Percentiles rank a stretch among this genome's conserved stretches.
Conservation (phyloP, 1,140 invertebrate genomes). For the Trypoxylus dichotomus region DNA sequence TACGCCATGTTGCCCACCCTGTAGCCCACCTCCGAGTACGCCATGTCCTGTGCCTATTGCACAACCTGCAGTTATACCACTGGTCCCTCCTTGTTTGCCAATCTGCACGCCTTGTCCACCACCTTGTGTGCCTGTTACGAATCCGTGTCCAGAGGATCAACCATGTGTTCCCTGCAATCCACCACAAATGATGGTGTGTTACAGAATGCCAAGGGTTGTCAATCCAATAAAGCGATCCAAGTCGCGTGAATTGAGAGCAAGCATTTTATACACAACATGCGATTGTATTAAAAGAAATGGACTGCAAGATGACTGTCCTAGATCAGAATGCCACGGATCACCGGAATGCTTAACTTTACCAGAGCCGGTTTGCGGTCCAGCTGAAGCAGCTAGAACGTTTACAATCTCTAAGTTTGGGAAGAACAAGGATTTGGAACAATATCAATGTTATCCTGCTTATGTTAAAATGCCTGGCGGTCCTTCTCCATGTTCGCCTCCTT, state of each 20-base stretch:
- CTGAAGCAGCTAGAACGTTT: conserved; percentile 37
- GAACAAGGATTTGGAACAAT: conserved; percentile 42
- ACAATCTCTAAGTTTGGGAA: not conserved
- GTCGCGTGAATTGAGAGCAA: conserved; percentile 68
- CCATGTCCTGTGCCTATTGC: conserved; percentile 39
- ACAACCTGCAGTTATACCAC: conserved; percentile 24
- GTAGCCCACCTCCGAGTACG: conserved; percentile 40
- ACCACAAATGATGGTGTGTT: conserved; percentile 51
- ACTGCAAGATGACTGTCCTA: conserved; percentile 71
- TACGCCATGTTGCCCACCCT: conserved; percentile 46
- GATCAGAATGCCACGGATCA: conserved; percentile 67
- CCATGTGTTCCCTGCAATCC: conserved; percentile 51
- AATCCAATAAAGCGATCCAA: conserved; percentile 52
- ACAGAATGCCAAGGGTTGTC: conserved; percentile 39
- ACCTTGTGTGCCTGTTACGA: conserved; percentile 45
- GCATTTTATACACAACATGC: conserved; percentile 68
- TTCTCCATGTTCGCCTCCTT: conserved; percentile 33
- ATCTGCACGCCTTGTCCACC: conserved; percentile 46
- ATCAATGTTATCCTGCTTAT: conserved; percentile 49
- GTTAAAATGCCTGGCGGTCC: conserved; percentile 40
- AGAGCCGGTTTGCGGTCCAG: conserved; percentile 66
- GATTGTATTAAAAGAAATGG: conserved; percentile 77
- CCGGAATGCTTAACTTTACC: conserved; percentile 68
- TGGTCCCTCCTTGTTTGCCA: conserved; percentile 45
- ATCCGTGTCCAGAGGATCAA: conserved; percentile 44